These are phyloP conservation scores for Thryonomys swinderianus DNA, from an alignment of 2,113 vertebrate species.

Conservation along the genomic window DNA sequence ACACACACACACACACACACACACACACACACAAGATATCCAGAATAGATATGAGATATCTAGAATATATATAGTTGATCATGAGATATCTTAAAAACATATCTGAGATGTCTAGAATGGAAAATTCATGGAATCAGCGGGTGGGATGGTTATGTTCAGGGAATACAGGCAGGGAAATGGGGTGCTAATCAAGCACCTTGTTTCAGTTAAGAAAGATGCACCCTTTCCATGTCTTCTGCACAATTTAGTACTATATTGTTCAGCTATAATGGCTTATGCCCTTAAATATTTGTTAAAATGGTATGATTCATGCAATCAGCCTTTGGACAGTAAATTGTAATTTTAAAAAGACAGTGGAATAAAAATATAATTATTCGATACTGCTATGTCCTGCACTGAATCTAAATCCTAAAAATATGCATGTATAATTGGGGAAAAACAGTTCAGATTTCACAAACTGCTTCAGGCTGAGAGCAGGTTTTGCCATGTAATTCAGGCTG, in stretches of 20 bases:
- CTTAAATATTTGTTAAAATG: not conserved
- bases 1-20: too few species aligned
- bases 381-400: not conserved
- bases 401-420: not conserved
- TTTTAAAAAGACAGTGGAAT: not conserved
- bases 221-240: not conserved
- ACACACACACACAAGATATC: too few species aligned
- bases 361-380: not conserved
- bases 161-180: fast-evolving
- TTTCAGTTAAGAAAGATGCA: not conserved
- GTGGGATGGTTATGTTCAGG: too few species aligned
- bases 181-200: not conserved
- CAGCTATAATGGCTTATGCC: too few species aligned
- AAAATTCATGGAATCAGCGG: not conserved
- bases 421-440: not conserved
- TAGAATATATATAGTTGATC: too few species aligned
- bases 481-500: not conserved
- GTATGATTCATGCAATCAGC: too few species aligned
- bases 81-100: too few species aligned
- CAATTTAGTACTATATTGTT: not conserved
- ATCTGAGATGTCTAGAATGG: not conserved
- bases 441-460: not conserved
- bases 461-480: not conserved
- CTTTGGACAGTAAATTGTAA: not conserved
- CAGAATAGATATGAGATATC: too few species aligned